These are phyloP conservation scores for Esox masquinongy DNA, from an alignment of 2,797 vertebrate species.

Conservation along the genomic window DNA sequence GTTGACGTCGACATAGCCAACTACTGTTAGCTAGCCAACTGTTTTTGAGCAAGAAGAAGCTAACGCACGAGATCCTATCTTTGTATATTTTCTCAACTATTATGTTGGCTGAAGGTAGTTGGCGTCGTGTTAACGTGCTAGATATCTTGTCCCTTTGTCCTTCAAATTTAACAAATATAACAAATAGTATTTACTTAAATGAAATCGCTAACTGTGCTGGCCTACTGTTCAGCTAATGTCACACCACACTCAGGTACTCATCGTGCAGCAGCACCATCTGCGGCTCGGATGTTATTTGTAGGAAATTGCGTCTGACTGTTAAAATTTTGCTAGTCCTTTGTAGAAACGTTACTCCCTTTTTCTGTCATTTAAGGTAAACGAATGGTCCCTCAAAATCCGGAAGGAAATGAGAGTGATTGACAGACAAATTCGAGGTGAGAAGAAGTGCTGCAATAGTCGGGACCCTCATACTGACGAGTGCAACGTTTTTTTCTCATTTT, in stretches of 20 bases:
- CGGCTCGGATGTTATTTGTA: slow-evolving; percentile 34
- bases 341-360: neutral
- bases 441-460: neutral
- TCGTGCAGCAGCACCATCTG: neutral
- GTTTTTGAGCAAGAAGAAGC: neutral
- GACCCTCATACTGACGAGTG: no score
- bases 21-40: neutral
- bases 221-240: neutral
- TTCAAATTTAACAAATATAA: neutral
- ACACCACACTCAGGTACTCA: neutral
- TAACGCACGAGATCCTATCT: neutral
- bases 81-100: no score
- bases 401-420: slow-evolving; percentile 96
- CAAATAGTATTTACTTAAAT: neutral
- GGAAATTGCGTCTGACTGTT: neutral
- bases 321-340: neutral
- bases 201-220: neutral
- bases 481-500: no score
- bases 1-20: neutral
- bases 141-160: neutral
- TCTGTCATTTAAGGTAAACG: slow-evolving; percentile 81
- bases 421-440: slow-evolving; percentile 95
- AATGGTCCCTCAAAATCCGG: slow-evolving; percentile 86
- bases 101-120: neutral
- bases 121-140: neutral